These are phyloP conservation scores for Ypsolopha scabrella DNA, from an alignment of 2,888 invertebrate species.

Conservation along the genomic window DNA sequence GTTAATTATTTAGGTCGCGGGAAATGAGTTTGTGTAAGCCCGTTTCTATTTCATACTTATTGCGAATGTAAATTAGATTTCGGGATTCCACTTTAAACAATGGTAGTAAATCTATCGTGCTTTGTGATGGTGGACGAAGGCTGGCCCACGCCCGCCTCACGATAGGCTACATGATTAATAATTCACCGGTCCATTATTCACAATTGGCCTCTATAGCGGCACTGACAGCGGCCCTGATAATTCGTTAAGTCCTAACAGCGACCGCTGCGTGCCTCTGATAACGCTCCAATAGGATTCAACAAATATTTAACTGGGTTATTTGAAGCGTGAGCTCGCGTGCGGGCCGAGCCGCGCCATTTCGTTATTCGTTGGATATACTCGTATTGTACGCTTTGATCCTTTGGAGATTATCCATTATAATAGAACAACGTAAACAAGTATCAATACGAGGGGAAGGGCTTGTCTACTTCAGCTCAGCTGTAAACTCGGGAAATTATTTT, in stretches of 20 bases:
- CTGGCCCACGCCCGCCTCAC: slow-evolving; percentile 6
- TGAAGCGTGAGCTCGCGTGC: slow-evolving; percentile 13
- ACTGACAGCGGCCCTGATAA: slow-evolving; percentile 51
- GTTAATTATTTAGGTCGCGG: background rate
- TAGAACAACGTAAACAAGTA: no score
- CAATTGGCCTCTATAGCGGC: slow-evolving; percentile 51
- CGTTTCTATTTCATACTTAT: slow-evolving; percentile 14
- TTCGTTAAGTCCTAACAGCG: slow-evolving; percentile 58
- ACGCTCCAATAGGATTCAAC: slow-evolving; percentile 45
- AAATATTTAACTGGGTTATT: slow-evolving; percentile 31
- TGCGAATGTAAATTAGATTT: slow-evolving; percentile 19
- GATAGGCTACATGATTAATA: slow-evolving; percentile 30
- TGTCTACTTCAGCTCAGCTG: no score
- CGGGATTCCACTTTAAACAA: slow-evolving; percentile 26
- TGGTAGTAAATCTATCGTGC: slow-evolving; percentile 24
- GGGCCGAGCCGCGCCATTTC: background rate
- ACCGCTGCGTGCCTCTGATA: slow-evolving; percentile 55
- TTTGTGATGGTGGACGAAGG: slow-evolving; percentile 16
- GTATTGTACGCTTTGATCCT: no score
- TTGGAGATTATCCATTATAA: no score
- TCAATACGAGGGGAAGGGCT: no score
- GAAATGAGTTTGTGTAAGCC: slow-evolving; percentile 5
- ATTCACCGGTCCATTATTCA: slow-evolving; percentile 49
- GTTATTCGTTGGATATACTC: no score
- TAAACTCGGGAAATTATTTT: no score